These are phyloP conservation scores for Hemicordylus capensis DNA, from an alignment of 2,113 vertebrate genomes.

Conservation along the genomic window DNA sequence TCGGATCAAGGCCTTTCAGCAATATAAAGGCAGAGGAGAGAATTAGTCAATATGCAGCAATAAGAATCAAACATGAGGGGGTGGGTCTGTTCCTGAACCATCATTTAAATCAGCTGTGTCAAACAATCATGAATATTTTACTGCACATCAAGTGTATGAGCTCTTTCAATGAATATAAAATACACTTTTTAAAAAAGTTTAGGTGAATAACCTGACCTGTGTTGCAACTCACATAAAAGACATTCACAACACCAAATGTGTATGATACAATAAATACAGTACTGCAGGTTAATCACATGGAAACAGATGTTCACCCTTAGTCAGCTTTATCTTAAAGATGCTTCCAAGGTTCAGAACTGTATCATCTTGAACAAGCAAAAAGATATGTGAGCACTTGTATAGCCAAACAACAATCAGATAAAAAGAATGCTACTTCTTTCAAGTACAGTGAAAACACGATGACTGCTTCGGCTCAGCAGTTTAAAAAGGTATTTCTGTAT, in stretches of 20 bases:
- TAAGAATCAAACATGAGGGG: neutral
- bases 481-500: neutral
- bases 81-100: neutral
- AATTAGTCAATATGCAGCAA: neutral
- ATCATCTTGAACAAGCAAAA: neutral
- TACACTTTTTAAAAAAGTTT: neutral
- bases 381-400: neutral
- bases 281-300: neutral
- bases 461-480: neutral
- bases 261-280: neutral
- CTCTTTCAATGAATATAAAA: neutral
- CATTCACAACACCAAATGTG: neutral
- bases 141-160: neutral
- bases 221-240: neutral
- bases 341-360: neutral
- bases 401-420: neutral
- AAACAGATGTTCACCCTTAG: neutral
- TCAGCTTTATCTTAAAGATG: neutral
- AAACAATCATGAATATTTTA: conserved; percentile 2
- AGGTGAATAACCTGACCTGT: neutral
- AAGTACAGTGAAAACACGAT: neutral
- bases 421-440: neutral
- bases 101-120: neutral
- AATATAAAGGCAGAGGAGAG: neutral
- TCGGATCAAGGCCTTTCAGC: neutral